Evolutionary conservation across 2,113 vertebrate species (phyloP).

Genomic region (Rhadina sibilatrix): DNA sequence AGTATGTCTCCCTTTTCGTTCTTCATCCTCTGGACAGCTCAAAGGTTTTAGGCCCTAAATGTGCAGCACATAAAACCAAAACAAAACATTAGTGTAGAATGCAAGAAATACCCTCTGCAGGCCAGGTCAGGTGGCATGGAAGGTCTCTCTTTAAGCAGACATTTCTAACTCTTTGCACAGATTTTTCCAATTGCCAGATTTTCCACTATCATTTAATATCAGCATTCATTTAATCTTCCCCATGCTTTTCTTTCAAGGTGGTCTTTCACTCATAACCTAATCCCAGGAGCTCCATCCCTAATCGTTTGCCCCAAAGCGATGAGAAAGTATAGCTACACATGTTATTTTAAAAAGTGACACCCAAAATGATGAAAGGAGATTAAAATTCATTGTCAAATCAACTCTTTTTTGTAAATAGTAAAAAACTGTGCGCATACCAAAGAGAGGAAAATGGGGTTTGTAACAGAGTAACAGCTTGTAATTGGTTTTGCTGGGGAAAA

Average conservation of each 20-base stretch:
- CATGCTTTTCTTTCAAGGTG: not conserved
- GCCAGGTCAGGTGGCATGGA: not conserved
- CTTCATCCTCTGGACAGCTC: not conserved
- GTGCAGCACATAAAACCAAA: not conserved
- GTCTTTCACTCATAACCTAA: not conserved
- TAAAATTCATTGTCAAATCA: not conserved
- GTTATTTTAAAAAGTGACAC: not conserved
- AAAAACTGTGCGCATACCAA: not conserved
- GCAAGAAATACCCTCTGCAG: not conserved
- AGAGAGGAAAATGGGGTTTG: not conserved
- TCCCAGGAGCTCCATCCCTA: not conserved
- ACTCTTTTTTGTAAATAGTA: not conserved
- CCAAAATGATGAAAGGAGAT: not conserved
- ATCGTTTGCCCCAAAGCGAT: not conserved
- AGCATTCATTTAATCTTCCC: not conserved
- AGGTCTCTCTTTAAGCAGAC: not conserved
- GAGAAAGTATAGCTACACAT: not conserved
- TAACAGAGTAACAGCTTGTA: slow-evolving; percentile 5
- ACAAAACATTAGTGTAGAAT: not conserved
- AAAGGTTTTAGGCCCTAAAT: not conserved
- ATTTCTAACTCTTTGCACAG: not conserved
- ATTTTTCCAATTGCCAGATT: not conserved
- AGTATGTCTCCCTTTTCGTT: not conserved
- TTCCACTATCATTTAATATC: not conserved
- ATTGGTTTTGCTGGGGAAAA: slow-evolving; percentile 42